Base-by-base conservation (phyloP, 2,888 invertebrate species). In the Dascillus cervinus region DNA sequence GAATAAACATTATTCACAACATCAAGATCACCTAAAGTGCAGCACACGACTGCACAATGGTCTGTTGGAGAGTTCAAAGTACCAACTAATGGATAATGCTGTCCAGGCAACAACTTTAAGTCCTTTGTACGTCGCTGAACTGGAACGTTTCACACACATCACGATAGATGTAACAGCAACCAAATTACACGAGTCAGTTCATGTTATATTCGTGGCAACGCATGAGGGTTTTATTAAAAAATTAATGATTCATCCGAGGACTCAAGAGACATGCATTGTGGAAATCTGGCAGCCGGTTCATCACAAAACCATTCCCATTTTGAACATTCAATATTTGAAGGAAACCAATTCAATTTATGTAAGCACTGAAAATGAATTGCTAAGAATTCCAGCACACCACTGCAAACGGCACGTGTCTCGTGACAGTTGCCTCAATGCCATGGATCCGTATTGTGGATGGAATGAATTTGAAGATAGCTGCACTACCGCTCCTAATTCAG, bases 361-460 rank as follows among this genome's bases (percentile, higher is more conserved):
- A 26, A 84, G 84, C 32, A 82, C 81, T 1, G 71, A 76, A n/a
- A 57, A 66, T 1, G 73, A 73, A 2, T 68, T 89, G 3, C 60
- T 83, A 20, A 79, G 84, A 17, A 72, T 94, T 29, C 77, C 85
- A 0, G 78, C 84, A 1, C 77, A 83, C 39, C 82, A 88, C 22
- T 94, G 94, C 53, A 67, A 69, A 15, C 74, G 90, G 2, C 84
- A 87, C 61, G 69, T 68, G 4, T 77, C 77, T 4, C 72, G 75
- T 28, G 66, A 73, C 4, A 77, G 82, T 4, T 94, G 94, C 59
- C 58, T 86, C 22, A 81, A 81, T 47, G 82, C 91, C 0, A 83
- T 82, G 65, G 94, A 95, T 65, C 94, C 94, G 0, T 91, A 94
- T 59, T 95, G 95, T 61, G 94, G 91, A 0, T 95, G 94, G 94